A percentile compares a stretch with the other conserved stretches of the same genome.
phyloP scores from a whole-genome alignment of 2,797 vertebrate species.

The Spinus olivaceus region DNA sequence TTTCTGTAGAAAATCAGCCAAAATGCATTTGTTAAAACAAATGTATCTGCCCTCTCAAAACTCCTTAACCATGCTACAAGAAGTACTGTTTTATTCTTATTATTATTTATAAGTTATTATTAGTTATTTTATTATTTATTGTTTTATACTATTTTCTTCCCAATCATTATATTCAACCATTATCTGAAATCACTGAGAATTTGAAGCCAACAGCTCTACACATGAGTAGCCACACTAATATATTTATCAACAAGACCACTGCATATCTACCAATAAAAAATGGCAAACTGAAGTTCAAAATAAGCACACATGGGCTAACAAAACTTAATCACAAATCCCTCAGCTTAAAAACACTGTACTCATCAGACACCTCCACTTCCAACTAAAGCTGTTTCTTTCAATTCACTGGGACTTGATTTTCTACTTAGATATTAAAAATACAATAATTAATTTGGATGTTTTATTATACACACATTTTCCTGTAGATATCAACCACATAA shows the following conservation, averaged over 20 bases:
- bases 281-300: neutral
- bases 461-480: neutral
- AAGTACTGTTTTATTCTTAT: neutral
- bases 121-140: too few species aligned
- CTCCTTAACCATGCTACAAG: neutral
- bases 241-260: neutral
- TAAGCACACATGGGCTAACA: neutral
- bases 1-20: neutral
- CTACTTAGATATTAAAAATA: neutral
- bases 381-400: neutral
- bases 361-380: neutral
- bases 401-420: neutral
- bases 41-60: neutral
- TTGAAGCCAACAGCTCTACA: neutral
- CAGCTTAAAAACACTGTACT: neutral
- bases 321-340: neutral
- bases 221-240: neutral
- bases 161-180: neutral
- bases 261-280: neutral
- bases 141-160: neutral
- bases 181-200: neutral
- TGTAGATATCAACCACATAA: neutral
- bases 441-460: neutral
- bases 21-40: neutral
- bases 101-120: too few species aligned